Evolutionary conservation across 92 coral and sea anemone species (phyloP).

Genomic region (Paragorgia papillata): DNA sequence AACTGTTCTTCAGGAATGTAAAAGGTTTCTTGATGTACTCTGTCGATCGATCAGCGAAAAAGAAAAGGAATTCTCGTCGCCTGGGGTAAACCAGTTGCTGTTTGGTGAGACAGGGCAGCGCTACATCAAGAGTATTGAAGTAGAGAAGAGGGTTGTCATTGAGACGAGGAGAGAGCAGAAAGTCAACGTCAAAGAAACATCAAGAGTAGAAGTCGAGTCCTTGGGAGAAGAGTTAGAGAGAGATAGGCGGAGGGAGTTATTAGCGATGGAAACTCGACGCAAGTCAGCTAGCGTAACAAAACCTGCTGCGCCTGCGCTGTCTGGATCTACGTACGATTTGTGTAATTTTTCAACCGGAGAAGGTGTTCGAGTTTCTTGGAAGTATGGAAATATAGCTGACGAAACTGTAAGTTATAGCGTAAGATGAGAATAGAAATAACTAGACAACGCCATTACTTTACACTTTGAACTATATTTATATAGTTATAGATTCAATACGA

Average conservation of each 20-base stretch:
- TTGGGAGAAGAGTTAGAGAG: not conserved
- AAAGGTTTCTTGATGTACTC: not conserved
- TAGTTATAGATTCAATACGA: no score
- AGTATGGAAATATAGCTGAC: constrained; percentile 61
- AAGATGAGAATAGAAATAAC: no score
- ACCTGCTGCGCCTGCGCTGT: not conserved
- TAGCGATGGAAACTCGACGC: not conserved
- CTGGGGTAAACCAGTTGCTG: constrained; percentile 64
- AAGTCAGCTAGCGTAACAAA: not conserved
- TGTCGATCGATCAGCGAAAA: constrained; percentile 24
- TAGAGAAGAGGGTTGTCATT: constrained; percentile 17
- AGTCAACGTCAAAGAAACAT: not conserved
- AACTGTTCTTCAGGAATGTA: not conserved
- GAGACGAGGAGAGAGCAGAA: not conserved
- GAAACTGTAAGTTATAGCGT: constrained; percentile 74
- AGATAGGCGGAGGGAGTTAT: not conserved
- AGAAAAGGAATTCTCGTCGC: constrained; percentile 49
- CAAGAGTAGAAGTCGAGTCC: not conserved
- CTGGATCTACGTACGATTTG: not conserved
- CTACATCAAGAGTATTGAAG: constrained; percentile 60
- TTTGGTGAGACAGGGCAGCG: constrained; percentile 58
- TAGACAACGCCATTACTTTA: no score
- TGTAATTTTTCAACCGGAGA: constrained; percentile 42
- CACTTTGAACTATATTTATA: no score
- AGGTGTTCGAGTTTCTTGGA: constrained; percentile 73